Evolutionary conservation across 2,113 vertebrate genomes (phyloP), one percentile per base, ranked within the genome.

Genomic region (Daubentonia madagascariensis): DNA sequence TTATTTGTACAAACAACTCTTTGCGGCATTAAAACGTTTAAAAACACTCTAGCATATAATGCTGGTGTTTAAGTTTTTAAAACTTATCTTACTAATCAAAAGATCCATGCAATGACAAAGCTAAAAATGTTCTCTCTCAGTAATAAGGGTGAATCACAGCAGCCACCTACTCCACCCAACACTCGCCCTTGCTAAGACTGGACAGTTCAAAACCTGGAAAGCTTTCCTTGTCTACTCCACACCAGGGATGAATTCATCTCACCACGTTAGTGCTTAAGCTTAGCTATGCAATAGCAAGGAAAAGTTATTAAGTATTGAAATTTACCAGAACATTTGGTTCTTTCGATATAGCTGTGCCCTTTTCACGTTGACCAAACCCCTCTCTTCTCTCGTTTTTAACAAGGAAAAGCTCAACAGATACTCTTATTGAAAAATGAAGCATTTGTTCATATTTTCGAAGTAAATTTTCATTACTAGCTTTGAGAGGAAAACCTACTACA

Each of bases 161-260:
- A 95, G 95, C 18, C 93, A 94, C 85, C 97, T 63, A 91, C 98
- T 98, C 98, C 98, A 98, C 98, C 98, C 98, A 97, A 89, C 73
- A 97, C 94, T 85, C 97, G 95, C 96, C 96, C 97, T 84, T 32
- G 75, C 96, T 96, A 95, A 89, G 91, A 84, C 73, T 57, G 91
- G 97, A 96, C 95, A 90, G 93, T 95, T 91, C 72, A 96, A 97
- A 98, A 94, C 97, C 96, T 98, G 98, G 97, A 98, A 97, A 97
- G 98, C 96, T 93, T 92, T 97, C 96, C 95, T 95, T 76, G 97
- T 91, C 75, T 45, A 32, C 90, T 94, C 73, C 45, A 95, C 92
- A 91, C 95, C 94, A 98, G 76, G 96, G 89, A 87, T 30, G 89
- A 84, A 65, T 97, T 89, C 89, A 94, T 67, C 94, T 86, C 96